phyloP scores from a whole-genome alignment of 1,140 invertebrate species.

The Rhyzopertha dominica region DNA sequence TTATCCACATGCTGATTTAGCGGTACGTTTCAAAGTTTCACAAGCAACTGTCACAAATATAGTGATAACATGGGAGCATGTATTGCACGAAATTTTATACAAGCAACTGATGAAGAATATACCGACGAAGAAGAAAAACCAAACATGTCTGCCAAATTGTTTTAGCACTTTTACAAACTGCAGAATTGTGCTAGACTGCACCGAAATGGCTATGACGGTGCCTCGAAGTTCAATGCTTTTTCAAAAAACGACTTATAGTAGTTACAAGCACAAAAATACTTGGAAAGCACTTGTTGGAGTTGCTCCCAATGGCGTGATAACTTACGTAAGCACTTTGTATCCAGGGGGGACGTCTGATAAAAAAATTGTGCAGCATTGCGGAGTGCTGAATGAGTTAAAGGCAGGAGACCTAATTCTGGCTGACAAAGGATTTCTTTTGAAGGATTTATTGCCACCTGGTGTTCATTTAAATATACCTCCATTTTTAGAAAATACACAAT shows the following conservation, averaged over 20 bases:
- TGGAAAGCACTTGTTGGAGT: constrained; percentile 14
- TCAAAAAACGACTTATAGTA: constrained; percentile 15
- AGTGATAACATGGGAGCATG: constrained; percentile 8
- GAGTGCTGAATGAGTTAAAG: constrained; percentile 12
- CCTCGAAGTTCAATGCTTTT: constrained; percentile 10
- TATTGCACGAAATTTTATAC: constrained; percentile 12
- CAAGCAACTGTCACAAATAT: constrained; percentile 8
- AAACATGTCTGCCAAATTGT: constrained; percentile 18
- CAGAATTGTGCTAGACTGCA: constrained; percentile 17
- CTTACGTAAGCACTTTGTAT: constrained; percentile 10
- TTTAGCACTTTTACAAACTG: constrained; percentile 20
- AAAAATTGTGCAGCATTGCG: constrained; percentile 14
- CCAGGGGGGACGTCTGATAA: constrained; percentile 17
- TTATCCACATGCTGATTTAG: constrained; percentile 16
- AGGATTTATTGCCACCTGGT: constrained; percentile 14
- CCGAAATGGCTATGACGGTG: constrained; percentile 16
- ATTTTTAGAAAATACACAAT: constrained; percentile 2
- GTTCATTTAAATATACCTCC: constrained; percentile 16
- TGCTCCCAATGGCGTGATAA: constrained; percentile 12
- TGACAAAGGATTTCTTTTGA: constrained; percentile 17
- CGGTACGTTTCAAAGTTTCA: constrained; percentile 5
- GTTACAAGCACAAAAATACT: constrained; percentile 16
- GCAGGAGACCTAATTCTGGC: constrained; percentile 13
- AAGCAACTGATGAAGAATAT: constrained; percentile 15
- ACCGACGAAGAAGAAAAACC: constrained; percentile 15